Base-by-base conservation (phyloP, 2,113 vertebrate genomes). In the Rhegmatorhina hoffmannsi region DNA sequence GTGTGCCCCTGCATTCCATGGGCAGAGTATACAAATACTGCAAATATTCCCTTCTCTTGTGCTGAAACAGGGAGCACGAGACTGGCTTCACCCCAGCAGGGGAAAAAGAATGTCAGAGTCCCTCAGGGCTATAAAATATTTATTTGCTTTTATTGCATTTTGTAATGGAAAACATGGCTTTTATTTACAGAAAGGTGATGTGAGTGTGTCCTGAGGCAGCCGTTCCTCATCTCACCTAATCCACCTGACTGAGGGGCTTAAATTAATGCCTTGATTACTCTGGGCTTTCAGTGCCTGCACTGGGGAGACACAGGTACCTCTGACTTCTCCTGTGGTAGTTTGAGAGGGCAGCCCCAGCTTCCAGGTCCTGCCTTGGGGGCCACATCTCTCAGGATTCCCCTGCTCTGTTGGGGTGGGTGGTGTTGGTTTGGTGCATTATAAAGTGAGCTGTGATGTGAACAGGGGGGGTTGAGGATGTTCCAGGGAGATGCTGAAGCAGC, bases 91-190 rank as follows among this genome's bases (percentile, higher is more conserved):
- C 24, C 16, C 19, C 66, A 15, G n/a, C 15, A 77, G 38, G 44
- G 40, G 49, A 43, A 74, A 46, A 83, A 90, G 44, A 62, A 79
- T 19, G 13, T 47, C 66, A 74, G 31, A 24, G 70, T 76, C 33
- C 56, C 72, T 74, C 26, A 60, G 56, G 83, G 72, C 84, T 47
- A 74, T 90, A 52, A 90, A 92, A 84, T 90, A 83, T 90, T 90
- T 94, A 86, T 90, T 89, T 92, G 56, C 50, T 76, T 94, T 81
- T 86, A 70, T 74, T 92, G 60, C 68, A 77, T 84, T 88, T 90
- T 84, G 16, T 78, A 70, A 93, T 81, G 89, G 83, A 60, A 91
- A 92, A 74, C 50, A 31, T 70, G 46, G 17, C 13, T 74, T 96
- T 88, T 80, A 70, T 87, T 93, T 95, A 81, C 76, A 74, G 76